Conservation (phyloP, 2,797 vertebrate species). For the Myoxocephalus aenaeus region DNA sequence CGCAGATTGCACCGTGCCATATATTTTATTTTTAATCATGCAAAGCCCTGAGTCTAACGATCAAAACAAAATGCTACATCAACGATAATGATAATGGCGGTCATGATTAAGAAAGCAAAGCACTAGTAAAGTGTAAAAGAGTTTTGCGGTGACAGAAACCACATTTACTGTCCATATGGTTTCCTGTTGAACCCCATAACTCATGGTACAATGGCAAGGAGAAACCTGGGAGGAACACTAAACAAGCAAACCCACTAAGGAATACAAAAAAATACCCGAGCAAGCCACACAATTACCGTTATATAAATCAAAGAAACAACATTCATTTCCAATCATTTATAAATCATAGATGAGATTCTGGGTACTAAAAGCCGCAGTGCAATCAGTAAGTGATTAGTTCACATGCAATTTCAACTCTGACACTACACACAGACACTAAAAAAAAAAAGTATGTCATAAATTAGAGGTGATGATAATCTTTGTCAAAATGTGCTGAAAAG, state of each 20-base stretch:
- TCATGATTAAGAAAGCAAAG: slow-evolving; percentile 84
- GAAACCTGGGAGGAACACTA: slow-evolving; percentile 38
- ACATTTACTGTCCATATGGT: slow-evolving; percentile 83
- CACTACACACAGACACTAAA: slow-evolving; percentile 49
- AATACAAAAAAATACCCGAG: slow-evolving; percentile 3
- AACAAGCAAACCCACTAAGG: slow-evolving; percentile 31
- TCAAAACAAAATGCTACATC: slow-evolving; percentile 82
- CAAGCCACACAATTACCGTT: slow-evolving; percentile 24
- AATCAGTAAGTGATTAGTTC: slow-evolving; percentile 61
- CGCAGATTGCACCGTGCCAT: slow-evolving; percentile 68
- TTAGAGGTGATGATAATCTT: slow-evolving; percentile 66
- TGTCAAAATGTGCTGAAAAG: slow-evolving; percentile 63
- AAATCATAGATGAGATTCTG: slow-evolving; percentile 30
- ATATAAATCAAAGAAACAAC: slow-evolving; percentile 31
- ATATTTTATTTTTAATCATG: slow-evolving; percentile 85
- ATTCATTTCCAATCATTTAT: slow-evolving; percentile 31
- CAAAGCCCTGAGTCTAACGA: slow-evolving; percentile 80
- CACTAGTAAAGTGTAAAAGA: slow-evolving; percentile 75
- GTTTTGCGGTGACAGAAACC: slow-evolving; percentile 71
- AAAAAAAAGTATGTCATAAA: slow-evolving; percentile 63
- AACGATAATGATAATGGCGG: slow-evolving; percentile 81
- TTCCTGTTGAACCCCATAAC: slow-evolving; percentile 78
- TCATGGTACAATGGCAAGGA: slow-evolving; percentile 66
- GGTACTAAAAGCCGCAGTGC: slow-evolving; percentile 21
- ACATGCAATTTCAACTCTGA: slow-evolving; percentile 24